These are phyloP conservation scores for Poecilia velifera DNA, from an alignment of 2,797 vertebrate genomes.

Conservation along the genomic window DNA sequence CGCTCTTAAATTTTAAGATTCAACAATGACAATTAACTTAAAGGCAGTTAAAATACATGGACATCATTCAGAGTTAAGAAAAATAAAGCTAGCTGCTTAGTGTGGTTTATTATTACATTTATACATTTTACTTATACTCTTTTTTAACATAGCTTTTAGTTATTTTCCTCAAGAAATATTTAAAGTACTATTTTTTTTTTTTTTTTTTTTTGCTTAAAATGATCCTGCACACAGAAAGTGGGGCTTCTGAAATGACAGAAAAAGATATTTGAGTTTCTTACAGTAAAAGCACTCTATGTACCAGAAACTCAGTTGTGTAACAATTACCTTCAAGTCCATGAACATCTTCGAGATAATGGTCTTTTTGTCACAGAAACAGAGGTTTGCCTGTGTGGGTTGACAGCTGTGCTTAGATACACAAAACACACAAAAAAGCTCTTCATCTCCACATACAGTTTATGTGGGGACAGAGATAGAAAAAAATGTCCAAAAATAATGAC, in stretches of 20 bases:
- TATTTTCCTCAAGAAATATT: not conserved
- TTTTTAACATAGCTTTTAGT: not conserved
- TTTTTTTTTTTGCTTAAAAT: not conserved
- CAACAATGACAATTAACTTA: not conserved
- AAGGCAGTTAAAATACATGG: not conserved
- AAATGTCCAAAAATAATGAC: conserved; percentile 20
- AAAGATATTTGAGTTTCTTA: conserved; percentile 41
- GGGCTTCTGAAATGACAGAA: conserved; percentile 13
- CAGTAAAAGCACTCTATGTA: conserved; percentile 49
- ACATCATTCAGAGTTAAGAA: not conserved
- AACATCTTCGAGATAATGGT: conserved; percentile 69
- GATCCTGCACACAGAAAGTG: conserved; percentile 16
- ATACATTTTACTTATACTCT: not conserved
- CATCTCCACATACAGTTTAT: conserved; percentile 1
- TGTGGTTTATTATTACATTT: not conserved
- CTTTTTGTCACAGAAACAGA: conserved; percentile 54
- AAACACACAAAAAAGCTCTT: conserved; percentile 6
- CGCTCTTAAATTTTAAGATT: not conserved
- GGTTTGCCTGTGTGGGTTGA: conserved; percentile 35
- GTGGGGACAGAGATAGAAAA: conserved; percentile 16
- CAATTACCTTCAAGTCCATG: conserved; percentile 64
- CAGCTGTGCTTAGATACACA: conserved; percentile 8
- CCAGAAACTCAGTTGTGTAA: conserved; percentile 55
- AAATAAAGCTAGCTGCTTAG: not conserved
- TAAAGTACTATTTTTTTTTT: conserved; percentile 12